Percentiles rank a stretch among this genome's conserved stretches.
Evolutionary conservation across 2,113 vertebrate species (phyloP).

Genomic region (Orthochromis malagaraziensis): DNA sequence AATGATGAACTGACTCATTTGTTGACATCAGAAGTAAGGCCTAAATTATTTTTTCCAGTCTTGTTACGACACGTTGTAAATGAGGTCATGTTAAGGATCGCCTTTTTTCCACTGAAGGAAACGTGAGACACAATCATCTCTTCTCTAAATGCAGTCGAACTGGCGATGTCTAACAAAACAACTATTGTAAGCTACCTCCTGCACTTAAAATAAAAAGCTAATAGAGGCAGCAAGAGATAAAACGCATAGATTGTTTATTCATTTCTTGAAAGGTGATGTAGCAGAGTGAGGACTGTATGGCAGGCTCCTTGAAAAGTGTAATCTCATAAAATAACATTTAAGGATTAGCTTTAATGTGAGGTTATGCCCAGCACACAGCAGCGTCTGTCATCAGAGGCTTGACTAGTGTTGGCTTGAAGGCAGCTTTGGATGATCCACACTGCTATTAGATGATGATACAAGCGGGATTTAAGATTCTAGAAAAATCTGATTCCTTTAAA

Average conservation of each 20-base stretch:
- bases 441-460: conserved; percentile 24
- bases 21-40: background rate
- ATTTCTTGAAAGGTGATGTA: background rate
- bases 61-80: background rate
- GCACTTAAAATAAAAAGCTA: background rate
- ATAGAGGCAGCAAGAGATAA: background rate
- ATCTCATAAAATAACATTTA: conserved; percentile 40
- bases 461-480: background rate
- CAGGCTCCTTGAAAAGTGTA: background rate
- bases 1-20: background rate
- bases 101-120: background rate
- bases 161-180: conserved; percentile 16
- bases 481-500: background rate
- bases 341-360: conserved; percentile 48
- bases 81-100: background rate
- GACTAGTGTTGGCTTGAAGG: background rate
- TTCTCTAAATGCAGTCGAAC: background rate
- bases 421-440: background rate
- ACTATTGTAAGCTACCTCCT: background rate
- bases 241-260: conserved; percentile 13
- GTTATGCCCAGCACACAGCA: conserved; percentile 7
- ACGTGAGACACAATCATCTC: conserved; percentile 17
- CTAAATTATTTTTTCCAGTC: background rate
- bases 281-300: background rate
- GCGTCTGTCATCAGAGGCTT: conserved; percentile 34